Evolutionary conservation across 2,797 vertebrate species (phyloP).

Genomic region (Chaetophractus vellerosus): DNA sequence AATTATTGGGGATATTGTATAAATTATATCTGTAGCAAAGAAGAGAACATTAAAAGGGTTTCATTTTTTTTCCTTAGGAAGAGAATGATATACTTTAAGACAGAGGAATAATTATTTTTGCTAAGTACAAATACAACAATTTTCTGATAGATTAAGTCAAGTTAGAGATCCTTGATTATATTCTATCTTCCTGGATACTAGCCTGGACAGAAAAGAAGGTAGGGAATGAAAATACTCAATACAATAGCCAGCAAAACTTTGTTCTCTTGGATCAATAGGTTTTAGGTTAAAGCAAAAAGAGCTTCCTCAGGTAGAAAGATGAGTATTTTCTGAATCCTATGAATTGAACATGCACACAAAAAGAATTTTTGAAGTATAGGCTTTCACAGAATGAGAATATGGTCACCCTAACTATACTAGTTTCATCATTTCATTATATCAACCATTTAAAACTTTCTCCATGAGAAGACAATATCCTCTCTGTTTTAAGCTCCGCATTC

Average conservation of each 20-base stretch:
- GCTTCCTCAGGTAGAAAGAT: not conserved
- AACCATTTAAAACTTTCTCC: not conserved
- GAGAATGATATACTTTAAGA: slow-evolving; percentile 6
- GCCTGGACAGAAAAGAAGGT: not conserved
- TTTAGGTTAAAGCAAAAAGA: slow-evolving; percentile 6
- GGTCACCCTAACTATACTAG: rapidly evolving
- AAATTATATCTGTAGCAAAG: not conserved
- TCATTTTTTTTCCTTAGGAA: not conserved
- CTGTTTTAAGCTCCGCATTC: not conserved
- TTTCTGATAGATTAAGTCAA: not conserved
- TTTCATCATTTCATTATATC: not conserved
- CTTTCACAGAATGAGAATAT: not conserved
- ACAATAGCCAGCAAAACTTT: not conserved
- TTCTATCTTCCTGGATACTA: not conserved
- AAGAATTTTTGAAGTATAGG: not conserved
- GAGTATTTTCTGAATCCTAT: not conserved
- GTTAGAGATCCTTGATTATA: not conserved
- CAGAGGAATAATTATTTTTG: not conserved
- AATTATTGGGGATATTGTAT: not conserved
- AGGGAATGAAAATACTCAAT: not conserved
- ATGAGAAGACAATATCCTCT: not conserved
- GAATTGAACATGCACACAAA: not conserved
- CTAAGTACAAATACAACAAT: not conserved
- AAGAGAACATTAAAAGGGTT: not conserved
- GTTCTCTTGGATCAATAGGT: not conserved